Evolutionary conservation across 2,797 vertebrate genomes (phyloP).

Genomic region (Pampus argenteus): DNA sequence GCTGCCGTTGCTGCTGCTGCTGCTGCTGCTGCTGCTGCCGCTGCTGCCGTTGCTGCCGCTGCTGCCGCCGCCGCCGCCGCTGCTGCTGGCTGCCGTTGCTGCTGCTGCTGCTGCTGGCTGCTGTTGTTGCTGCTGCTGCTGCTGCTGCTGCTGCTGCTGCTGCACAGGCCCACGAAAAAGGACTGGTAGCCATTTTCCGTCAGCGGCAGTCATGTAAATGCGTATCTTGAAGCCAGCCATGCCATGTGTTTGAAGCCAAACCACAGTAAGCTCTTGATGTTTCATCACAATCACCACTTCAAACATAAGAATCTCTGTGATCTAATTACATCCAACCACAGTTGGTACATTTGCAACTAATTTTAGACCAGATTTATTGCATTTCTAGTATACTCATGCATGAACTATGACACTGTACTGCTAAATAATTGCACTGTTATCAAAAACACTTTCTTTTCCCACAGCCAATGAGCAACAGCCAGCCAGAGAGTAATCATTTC

Average conservation of each 20-base stretch:
- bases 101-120: constrained; percentile 49
- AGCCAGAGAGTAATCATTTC: constrained; percentile 35
- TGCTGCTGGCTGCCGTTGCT: constrained; percentile 56
- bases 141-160: constrained; percentile 32
- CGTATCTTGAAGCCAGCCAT: constrained; percentile 58
- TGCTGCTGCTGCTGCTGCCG: constrained; percentile 34
- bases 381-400: constrained; percentile 10
- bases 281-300: constrained; percentile 53
- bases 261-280: constrained; percentile 49
- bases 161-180: constrained; percentile 42
- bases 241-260: constrained; percentile 61
- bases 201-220: constrained; percentile 55
- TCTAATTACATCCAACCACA: constrained; percentile 57
- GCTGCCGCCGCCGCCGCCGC: constrained; percentile 58
- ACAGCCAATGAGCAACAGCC: constrained; percentile 13
- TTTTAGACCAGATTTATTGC: constrained; percentile 48
- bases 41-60: constrained; percentile 33
- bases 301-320: constrained; percentile 47
- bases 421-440: constrained; percentile 24
- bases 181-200: constrained; percentile 71
- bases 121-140: constrained; percentile 50
- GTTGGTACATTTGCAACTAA: constrained; percentile 57
- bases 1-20: constrained; percentile 35
- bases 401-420: constrained; percentile 4
- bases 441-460: constrained; percentile 36